Evolutionary conservation across 2,797 vertebrate genomes (phyloP), one percentile per base, ranked within the genome.

Genomic region (Acanthornis magna): DNA sequence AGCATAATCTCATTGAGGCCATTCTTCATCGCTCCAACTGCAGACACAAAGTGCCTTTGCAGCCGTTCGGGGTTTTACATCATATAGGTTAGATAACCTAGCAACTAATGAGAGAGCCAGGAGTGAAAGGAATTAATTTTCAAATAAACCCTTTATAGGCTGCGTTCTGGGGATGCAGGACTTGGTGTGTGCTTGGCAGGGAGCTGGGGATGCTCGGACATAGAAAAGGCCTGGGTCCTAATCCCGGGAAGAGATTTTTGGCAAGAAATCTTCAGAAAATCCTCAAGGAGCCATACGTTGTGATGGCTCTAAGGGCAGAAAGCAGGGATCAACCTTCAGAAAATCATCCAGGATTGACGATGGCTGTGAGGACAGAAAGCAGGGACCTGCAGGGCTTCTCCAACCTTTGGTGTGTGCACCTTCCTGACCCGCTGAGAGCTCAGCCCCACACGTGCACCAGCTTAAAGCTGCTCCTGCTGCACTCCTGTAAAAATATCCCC

Each of bases 1-100:
- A 97, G 89, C 71, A 70, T 97, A 97, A 97, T 97, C 95, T 97
- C 95, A 91, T 96, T 89, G 95, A 96, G 85, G 79, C 78, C 92
- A 97, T 97, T 95, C 96, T 94, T 96, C 96, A 81, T 84, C 92
- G 91, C 94, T 95, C 94, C 93, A 82, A 36, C 93, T 47, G 92
- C 94, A 96, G 85, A 71, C 85, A 86, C 92, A 80, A 96, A 97
- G 96, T 93, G 95, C 93, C 95, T 97, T 88, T 96, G 95, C 96
- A 96, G 96, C 95, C 5, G 12, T 92, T 71, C 88, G 75, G 43
- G 57, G 82, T 67, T 95, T 95, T 96, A 86, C 87, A 92, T 92
- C 90, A 67, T 85, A 38, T 12, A 91, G 88, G 79, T 86, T 72
- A 68, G 94, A 94, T 94, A 97, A 90, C 95, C 90, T 91, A 95